Evolutionary conservation across 2,888 invertebrate genomes (phyloP).

Genomic region (Ochlodes sylvanus): DNA sequence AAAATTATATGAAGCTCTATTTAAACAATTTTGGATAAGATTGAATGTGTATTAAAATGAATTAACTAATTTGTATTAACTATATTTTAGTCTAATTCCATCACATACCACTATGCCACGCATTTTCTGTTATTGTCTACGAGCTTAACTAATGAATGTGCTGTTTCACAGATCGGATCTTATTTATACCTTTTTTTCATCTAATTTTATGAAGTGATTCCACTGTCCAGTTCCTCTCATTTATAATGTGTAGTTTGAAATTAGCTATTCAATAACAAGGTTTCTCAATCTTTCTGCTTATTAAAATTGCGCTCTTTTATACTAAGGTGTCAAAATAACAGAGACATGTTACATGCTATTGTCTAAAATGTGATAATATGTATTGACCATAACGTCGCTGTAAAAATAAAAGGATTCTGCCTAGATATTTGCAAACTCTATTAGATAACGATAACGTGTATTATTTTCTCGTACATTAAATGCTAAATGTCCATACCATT

Average conservation of each 20-base stretch:
- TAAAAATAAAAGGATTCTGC: too few species aligned
- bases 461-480: too few species aligned
- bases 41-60: background rate
- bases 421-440: background rate
- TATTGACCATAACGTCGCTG: background rate
- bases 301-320: constrained; percentile 24
- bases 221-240: constrained; percentile 68
- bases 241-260: constrained; percentile 68
- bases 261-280: constrained; percentile 61
- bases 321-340: constrained; percentile 24
- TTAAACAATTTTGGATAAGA: background rate
- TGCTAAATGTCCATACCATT: too few species aligned
- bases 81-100: constrained; percentile 20
- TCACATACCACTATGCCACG: constrained; percentile 71
- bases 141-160: constrained; percentile 71
- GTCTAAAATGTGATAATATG: constrained; percentile 14
- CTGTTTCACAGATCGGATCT: constrained; percentile 63
- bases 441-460: too few species aligned
- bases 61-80: constrained; percentile 19
- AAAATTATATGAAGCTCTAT: too few species aligned
- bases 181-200: constrained; percentile 80
- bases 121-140: constrained; percentile 71
- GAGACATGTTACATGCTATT: background rate
- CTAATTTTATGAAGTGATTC: constrained; percentile 66
- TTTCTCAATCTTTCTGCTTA: constrained; percentile 66